Evolutionary conservation across 2,888 invertebrate genomes (phyloP), one percentile per base, ranked within the genome.

Genomic region (Amblyjoppa fuscipennis): DNA sequence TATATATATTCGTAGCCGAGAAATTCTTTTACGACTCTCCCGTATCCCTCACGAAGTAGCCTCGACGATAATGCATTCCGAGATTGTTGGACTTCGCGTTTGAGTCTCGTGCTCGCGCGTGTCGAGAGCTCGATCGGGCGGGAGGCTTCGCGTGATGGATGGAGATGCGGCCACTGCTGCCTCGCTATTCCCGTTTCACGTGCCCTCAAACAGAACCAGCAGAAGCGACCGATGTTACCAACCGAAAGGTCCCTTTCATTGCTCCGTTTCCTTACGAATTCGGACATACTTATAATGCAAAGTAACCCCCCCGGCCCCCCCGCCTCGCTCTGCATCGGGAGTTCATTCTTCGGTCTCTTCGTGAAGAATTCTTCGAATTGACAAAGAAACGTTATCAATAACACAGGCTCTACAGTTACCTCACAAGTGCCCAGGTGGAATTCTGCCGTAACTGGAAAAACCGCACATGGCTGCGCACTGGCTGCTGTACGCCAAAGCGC

Each of bases 51-150:
- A 83, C 83, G 81, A 84, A 86, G 75, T 73, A 41, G 56, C 56
- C 56, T 80, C 86, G 88, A 90, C 89, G 92, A 91, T 93, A 92
- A 93, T 92, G 93, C 93, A 93, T 92, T 92, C 91, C 89, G 89
- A 90, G 90, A 88, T 89, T 90, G 90, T 90, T 88, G 87, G 89
- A 83, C 51, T 73, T 81, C 89, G 87, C 83, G 89, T 88, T 90
- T 68, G 87, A 90, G 89, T 89, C 88, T 89, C 88, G n/a, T 88
- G 85, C 89, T 90, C 91, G 92, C 91, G 92, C 91, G 93, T 92
- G 91, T 91, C 90, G 91, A 89, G 59, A 71, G 69, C 31, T 86
- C 90, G 91, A 91, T 91, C 92, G 91, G 81, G 74, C 56, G 68
- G 69, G 53, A 71, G 61, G 45, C 31, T 64, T 64, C 53, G 69